phyloP scores from a whole-genome alignment of 2,113 vertebrate genomes.

The Poecilia latipinna region DNA sequence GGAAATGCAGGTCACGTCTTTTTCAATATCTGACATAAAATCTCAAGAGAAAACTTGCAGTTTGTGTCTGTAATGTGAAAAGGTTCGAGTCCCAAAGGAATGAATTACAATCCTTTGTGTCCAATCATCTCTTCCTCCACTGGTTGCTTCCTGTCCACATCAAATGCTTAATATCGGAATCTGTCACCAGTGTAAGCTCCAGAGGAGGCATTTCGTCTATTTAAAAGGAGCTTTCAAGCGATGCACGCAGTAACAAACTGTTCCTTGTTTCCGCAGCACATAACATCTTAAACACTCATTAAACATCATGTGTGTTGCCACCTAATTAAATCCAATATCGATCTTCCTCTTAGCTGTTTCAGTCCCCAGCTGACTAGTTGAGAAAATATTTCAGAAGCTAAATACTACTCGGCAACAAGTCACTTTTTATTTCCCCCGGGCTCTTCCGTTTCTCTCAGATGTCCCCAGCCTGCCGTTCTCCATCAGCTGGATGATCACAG shows the following conservation, averaged over 20 bases:
- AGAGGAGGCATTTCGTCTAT: too few species aligned
- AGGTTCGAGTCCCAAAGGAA: too few species aligned
- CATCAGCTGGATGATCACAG: constrained; percentile 5
- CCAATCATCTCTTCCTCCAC: neutral
- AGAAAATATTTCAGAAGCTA: constrained; percentile 13
- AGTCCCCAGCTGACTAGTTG: neutral
- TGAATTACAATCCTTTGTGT: neutral
- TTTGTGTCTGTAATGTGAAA: too few species aligned
- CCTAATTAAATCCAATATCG: constrained; percentile 7
- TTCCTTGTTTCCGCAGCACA: neutral
- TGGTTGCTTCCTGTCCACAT: constrained; percentile 2
- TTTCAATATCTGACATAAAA: too few species aligned
- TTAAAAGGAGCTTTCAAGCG: neutral
- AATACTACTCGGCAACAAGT: constrained; percentile 5
- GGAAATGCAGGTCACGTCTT: neutral
- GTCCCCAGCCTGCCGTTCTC: constrained; percentile 21
- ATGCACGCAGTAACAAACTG: neutral
- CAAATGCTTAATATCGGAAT: neutral
- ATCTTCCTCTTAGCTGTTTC: constrained; percentile 9
- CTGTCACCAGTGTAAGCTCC: neutral
- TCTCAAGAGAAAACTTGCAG: too few species aligned
- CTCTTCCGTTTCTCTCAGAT: neutral
- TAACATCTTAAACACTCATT: constrained; percentile 1
- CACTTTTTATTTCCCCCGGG: constrained; percentile 23
- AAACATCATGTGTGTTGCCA: constrained; percentile 10